Base-by-base conservation (phyloP, 2,888 invertebrate species). In the Zele albiditarsus region DNA sequence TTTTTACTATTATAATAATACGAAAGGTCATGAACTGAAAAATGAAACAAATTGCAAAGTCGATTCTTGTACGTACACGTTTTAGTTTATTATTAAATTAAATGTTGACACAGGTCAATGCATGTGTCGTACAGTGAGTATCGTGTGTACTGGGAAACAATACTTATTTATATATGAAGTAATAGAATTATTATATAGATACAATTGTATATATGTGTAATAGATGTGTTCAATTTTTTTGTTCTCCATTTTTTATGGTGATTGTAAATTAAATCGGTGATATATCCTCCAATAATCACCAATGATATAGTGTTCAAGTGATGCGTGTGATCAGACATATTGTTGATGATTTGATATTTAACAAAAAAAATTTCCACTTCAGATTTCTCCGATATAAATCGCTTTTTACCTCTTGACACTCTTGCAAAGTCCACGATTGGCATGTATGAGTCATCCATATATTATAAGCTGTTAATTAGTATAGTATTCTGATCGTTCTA, bases 11-110 rank as follows among this genome's bases (percentile, higher is more conserved):
- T 31, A 4, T 31, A 16, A 46, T n/a, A 20, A 16, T 28, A 1
- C 6, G 25, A 67, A 57, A 69, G 42, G 14, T 53, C 27, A 1
- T 42, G 5, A 63, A 65, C 23, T 23, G 58, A 66, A 33, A 42
- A 63, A 69, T 42, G 28, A 71, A 63, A 60, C 38, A 70, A 67
- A 74, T 28, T 20, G 16, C 25, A 25, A 42, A 23, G n/a, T 58
- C 12, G 65, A 80, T 42, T 72, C 69, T 81, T 85, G 87, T 88
- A 89, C 86, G 86, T 89, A 89, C 89, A 87, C 84, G 84, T 89
- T 89, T 88, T 84, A 85, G 84, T 87, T 89, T 89, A 88, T 88
- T 87, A 88, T 89, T 89, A 89, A 89, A 87, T 89, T 87, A 87
- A 81, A 88, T 84, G 83, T 85, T 87, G 88, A 88, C 88, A 89